phyloP scores from a whole-genome alignment of 2,113 vertebrate genomes.

The Onychorhynchus coronatus region DNA sequence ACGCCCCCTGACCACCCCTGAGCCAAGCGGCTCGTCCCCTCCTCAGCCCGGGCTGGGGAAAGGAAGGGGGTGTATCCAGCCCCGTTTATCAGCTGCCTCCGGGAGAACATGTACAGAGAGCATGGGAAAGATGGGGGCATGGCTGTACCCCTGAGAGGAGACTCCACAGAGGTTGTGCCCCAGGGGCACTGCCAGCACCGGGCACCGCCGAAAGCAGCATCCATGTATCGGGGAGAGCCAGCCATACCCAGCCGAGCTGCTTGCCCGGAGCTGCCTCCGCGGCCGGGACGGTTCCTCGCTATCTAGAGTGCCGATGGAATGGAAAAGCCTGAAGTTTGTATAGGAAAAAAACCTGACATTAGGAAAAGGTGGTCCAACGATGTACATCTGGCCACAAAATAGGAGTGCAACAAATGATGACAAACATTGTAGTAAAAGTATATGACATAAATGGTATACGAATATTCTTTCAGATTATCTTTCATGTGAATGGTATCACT shows the following conservation, averaged over 20 bases:
- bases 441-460: not conserved
- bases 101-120: not conserved
- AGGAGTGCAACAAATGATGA: not conserved
- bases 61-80: not conserved
- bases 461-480: not conserved
- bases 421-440: not conserved
- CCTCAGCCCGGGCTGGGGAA: not conserved
- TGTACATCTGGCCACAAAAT: not conserved
- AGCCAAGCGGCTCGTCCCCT: not conserved
- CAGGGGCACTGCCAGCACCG: not conserved
- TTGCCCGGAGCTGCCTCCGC: not conserved
- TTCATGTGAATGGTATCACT: not conserved
- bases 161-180: fast-evolving
- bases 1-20: not conserved
- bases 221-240: not conserved
- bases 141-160: fast-evolving
- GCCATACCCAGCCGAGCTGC: not conserved
- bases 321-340: not conserved
- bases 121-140: not conserved
- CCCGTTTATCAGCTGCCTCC: not conserved
- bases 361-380: not conserved
- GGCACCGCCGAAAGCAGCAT: not conserved
- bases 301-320: fast-evolving
- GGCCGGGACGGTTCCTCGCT: fast-evolving
- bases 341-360: not conserved